Evolutionary conservation across 30 jellyfish, hydroid and myxozoan genomes (phyloP), one percentile per base, ranked within the genome.

Genomic region (Aurelia sp.): DNA sequence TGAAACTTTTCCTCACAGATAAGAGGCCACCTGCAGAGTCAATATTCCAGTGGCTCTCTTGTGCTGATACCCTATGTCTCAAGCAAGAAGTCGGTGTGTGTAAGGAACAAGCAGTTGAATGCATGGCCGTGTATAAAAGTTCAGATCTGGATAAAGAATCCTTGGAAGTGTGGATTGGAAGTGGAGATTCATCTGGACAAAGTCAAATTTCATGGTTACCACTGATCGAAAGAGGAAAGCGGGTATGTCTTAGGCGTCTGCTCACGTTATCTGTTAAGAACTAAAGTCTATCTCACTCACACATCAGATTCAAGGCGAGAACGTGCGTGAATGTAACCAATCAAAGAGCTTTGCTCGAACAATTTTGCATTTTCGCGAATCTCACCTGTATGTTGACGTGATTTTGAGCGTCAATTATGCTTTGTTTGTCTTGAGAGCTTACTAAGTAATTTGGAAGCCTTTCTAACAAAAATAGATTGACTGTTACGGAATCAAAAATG

Each of bases 201-300:
- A 94, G 94, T 62, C 98, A 94, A 51, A 72, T 94, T 19, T 88
- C 98, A 18, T 94, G 98, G 98, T 75, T 94, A 17, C 24, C 89
- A 18, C 88, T 89, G 15, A 61, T 76, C 5, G 86, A 64, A 13
- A 72, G 62, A 11, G 90, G 80, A 38, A 72, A 67, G 38, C 67
- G 35, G 91, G 97, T 91, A 82, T 60, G 74, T 57, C 17, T 8
- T 13, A 21, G 3, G 16, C 47, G 2, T 31, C 41, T 8, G 40
- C n/a, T 5, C 33, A 15, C 55, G 9, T 9, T 44, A 3, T 44
- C 55, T 44, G 0, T 44, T 12, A 44, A 44, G 55, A 44, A 44
- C 7, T 44, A 38, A 38, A 38, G 50, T 38, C 50, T 38, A 5
- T 38, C 50, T 38, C 50, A 38, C 50, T 38, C 50, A 1, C 50